phyloP scores from a whole-genome alignment of 2,888 invertebrate genomes.

The Pachliopta kotzebuea region DNA sequence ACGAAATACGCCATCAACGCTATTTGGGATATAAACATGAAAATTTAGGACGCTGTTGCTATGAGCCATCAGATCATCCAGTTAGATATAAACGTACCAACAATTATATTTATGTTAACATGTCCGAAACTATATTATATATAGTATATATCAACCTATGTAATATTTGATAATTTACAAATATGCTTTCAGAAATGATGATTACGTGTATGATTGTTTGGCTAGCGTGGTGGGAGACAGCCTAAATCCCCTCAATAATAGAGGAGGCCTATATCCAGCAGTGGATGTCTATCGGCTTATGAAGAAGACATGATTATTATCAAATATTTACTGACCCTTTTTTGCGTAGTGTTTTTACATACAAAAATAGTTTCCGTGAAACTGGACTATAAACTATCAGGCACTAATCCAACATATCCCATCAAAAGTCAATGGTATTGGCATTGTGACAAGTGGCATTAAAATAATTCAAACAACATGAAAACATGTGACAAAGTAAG shows the following conservation, averaged over 20 bases:
- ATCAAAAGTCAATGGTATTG: constrained; percentile 25
- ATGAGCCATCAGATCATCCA: constrained; percentile 42
- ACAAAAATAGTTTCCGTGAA: constrained; percentile 20
- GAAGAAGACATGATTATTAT: too few species aligned
- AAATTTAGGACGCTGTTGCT: constrained; percentile 55
- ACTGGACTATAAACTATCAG: constrained; percentile 25
- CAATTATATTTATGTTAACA: constrained; percentile 30
- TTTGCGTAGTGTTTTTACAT: neutral
- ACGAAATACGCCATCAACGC: constrained; percentile 48
- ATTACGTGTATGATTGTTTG: neutral
- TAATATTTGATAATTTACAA: neutral
- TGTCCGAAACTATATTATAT: too few species aligned
- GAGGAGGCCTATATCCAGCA: too few species aligned
- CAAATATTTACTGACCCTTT: neutral
- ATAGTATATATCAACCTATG: neutral
- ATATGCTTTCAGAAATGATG: neutral
- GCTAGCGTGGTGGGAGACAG: too few species aligned
- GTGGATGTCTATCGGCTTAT: too few species aligned
- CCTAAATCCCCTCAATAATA: too few species aligned
- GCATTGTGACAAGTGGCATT: constrained; percentile 18
- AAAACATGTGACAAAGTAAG: constrained; percentile 10
- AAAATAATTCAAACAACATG: constrained; percentile 3
- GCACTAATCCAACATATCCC: constrained; percentile 24
- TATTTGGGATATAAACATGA: constrained; percentile 62
- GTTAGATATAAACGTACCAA: constrained; percentile 45